Evolutionary conservation across 2,888 invertebrate species (phyloP), one percentile per base, ranked within the genome.

Genomic region (Pecten maximus): DNA sequence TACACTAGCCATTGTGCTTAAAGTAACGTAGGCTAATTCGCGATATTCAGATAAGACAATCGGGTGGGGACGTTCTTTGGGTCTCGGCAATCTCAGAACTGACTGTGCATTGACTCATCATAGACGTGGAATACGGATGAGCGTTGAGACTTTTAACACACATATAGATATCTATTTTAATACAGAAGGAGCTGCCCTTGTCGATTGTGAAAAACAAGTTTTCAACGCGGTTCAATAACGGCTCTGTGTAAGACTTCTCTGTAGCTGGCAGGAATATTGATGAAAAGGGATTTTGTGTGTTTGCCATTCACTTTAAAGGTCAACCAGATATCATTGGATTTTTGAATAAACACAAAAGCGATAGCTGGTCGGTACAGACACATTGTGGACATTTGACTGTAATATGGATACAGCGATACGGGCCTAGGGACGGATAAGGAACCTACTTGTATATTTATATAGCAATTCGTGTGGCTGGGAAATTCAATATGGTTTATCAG

Each of bases 401-500:
- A 35, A 35, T 74, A 74, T 74, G 74, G 74, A 74, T 35, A 74
- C 74, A 35, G 74, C 6, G 35, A 35, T 74, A 35, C 74, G 35
- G 28, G 16, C 74, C 74, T 74, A 74, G 74, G 74, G 35, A 74
- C 74, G 74, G 74, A 74, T 74, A 74, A 74, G 35, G 10, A 19
- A 35, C 28, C 54, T 50, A 3, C 50, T 54, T 54, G 35, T 74
- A 74, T 74, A 8, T 4, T 12, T 74, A 16, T 74, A 35, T 74
- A 28, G 74, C 74, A 15, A 54, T 74, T 74, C 35, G 28, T 74
- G 35, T 74, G 74, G 35, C 74, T 74, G 74, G 12, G 74, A 35
- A 35, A 35, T 74, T 74, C 74, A 74, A 74, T 74, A 74, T 74
- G 74, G 74, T 74, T 35, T 74, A 74, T 74, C 74, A 74, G 74